Percentiles rank a stretch among this genome's conserved stretches.
These are phyloP conservation scores for Drosophila pseudotalamancana DNA, from an alignment of 2,888 invertebrate genomes.

Conservation along the genomic window DNA sequence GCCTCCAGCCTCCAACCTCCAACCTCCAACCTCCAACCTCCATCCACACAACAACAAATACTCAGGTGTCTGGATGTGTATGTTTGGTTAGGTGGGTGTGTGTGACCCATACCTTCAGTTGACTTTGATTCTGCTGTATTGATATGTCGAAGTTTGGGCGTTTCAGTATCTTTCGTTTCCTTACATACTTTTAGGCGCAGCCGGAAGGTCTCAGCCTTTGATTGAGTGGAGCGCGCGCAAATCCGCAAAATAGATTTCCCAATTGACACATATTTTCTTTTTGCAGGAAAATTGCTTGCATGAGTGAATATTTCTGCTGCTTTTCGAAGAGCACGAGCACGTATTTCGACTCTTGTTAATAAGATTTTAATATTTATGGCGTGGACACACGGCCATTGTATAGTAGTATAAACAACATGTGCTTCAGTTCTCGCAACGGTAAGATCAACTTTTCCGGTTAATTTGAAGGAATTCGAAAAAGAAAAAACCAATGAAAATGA, in stretches of 20 bases:
- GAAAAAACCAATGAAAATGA: slow-evolving; percentile 13
- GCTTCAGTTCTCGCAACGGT: not conserved
- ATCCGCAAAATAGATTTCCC: slow-evolving; percentile 81
- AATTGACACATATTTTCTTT: slow-evolving; percentile 76
- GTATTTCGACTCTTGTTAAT: slow-evolving; percentile 49
- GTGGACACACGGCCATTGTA: not conserved
- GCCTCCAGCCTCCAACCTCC: slow-evolving; percentile 10
- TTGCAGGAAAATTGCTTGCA: slow-evolving; percentile 33
- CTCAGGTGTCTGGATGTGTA: slow-evolving; percentile 54
- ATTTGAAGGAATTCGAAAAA: not conserved
- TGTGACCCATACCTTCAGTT: slow-evolving; percentile 3
- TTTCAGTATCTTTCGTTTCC: slow-evolving; percentile 9
- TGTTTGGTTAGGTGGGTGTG: slow-evolving; percentile 1
- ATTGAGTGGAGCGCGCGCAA: slow-evolving; percentile 74
- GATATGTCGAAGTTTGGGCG: slow-evolving; percentile 36
- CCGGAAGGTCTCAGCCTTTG: slow-evolving; percentile 58
- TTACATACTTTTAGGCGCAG: slow-evolving; percentile 71
- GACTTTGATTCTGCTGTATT: slow-evolving; percentile 38
- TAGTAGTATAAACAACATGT: slow-evolving; percentile 20
- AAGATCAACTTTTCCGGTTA: not conserved
- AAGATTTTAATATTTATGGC: slow-evolving; percentile 73
- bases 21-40: too few species aligned
- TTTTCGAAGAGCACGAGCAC: slow-evolving; percentile 29
- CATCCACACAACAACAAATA: slow-evolving; percentile 21
- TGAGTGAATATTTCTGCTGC: slow-evolving; percentile 27